Base-by-base conservation (phyloP, 2,113 vertebrate species). In the Catagonus wagneri region DNA sequence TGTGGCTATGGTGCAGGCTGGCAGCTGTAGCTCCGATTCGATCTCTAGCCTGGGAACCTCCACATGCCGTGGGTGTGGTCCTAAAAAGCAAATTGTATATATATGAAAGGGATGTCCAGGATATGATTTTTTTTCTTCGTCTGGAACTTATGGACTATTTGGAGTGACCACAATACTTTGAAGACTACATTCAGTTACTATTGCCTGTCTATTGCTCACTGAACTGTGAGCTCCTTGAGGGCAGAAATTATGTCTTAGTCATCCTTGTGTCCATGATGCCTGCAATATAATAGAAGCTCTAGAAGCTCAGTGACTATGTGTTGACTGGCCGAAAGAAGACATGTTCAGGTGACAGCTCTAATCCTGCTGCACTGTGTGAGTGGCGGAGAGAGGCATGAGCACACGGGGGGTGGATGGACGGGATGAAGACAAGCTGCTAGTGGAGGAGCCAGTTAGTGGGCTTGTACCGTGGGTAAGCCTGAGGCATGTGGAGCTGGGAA, bases 311-410 rank as follows among this genome's bases (percentile, higher is more conserved):
- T 10, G 44, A 54, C 10, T 19, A 11, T 10, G n/a, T 34, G 1
- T 66, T 71, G 52, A 19, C 14, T 32, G 36, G 22, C 72, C 81
- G 36, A 71, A 65, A 65, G 92, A 20, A 92, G 58, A 75, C 7
- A 0, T 78, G 3, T 27, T 19, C 2, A 14, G 14, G 25, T 6
- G 6, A 32, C 22, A 7, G 15, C 4, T 66, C 56, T 50, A 25
- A 54, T 39, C 78, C 25, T 50, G 15, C 34, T 68, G 69, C 6
- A 2, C 29, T 14, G 0, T 27, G 44, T 74, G n/a, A 27, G 14
- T 69, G 22, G 8, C 22, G 19, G 25, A 25, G 14, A 74, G 66
- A 25, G n/a, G 23, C 9, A 14, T 69, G 86, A 83, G 54, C 56
- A 6, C 19, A 10, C 56, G 20, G 9, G 22, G 27, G 10, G 44